Conservation (phyloP, 2,888 invertebrate species). For the Gymnosoma rotundatum region DNA sequence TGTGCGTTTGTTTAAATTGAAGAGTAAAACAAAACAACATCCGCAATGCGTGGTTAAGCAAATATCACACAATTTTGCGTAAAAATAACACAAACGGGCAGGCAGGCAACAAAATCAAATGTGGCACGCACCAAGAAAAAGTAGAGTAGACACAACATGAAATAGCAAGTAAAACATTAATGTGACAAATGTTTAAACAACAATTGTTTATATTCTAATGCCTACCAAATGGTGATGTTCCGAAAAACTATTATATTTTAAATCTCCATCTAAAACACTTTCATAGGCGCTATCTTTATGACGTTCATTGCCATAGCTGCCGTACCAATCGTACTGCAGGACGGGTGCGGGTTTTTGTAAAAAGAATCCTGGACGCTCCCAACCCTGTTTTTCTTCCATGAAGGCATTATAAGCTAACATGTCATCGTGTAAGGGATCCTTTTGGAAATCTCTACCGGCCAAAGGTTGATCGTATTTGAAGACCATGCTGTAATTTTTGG, state of each 20-base stretch:
- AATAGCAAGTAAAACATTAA: conserved; percentile 58
- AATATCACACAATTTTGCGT: conserved; percentile 69
- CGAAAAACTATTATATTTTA: conserved; percentile 90
- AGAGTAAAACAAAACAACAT: conserved; percentile 56
- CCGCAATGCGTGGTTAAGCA: conserved; percentile 67
- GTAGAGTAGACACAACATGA: conserved; percentile 20
- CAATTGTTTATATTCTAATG: neutral
- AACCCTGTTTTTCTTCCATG: conserved; percentile 92
- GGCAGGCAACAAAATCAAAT: conserved; percentile 23
- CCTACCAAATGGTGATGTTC: conserved; percentile 89
- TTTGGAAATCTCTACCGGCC: conserved; percentile 89
- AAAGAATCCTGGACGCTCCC: conserved; percentile 95
- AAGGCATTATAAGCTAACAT: conserved; percentile 90
- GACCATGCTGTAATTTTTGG: conserved; percentile 91
- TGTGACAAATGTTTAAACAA: conserved; percentile 44
- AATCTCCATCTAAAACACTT: conserved; percentile 88
- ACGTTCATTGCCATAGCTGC: conserved; percentile 87
- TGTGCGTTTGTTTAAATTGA: conserved; percentile 14
- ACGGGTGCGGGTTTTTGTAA: conserved; percentile 81
- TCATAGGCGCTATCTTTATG: conserved; percentile 88
- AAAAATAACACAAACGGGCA: conserved; percentile 56
- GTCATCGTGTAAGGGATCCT: conserved; percentile 85
- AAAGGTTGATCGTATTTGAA: conserved; percentile 93
- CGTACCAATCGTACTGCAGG: conserved; percentile 92
- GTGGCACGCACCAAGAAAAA: conserved; percentile 55